Base-by-base conservation (phyloP, 2,113 vertebrate species). In the Orycteropus afer region DNA sequence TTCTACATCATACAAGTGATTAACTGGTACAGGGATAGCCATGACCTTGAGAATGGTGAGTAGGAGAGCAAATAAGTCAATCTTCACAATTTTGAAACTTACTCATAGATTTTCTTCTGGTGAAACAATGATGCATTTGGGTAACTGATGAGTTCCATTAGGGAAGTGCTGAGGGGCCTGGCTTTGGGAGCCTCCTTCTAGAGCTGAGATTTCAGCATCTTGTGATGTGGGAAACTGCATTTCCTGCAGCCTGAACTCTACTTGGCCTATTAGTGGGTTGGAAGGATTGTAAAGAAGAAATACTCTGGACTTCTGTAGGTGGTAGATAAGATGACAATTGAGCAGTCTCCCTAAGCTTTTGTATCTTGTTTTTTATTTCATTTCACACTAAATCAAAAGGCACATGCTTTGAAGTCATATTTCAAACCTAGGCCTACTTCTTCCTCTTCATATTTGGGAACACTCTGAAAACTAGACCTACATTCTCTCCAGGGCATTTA, bases 81-180 rank as follows among this genome's bases (percentile, higher is more conserved):
- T 20, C n/a, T 32, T 77, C 74, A 49, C 40, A n/a, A 79, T 55
- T 29, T 69, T 86, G 81, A 51, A 77, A 32, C 34, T 57, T 78
- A 14, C 4, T 76, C 63, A 73, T 78, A 40, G 18, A 7, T 15
- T 83, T 29, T 86, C 13, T 77, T 96, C 85, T 63, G 23, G 49
- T 25, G 47, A 57, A 79, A 45, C 32, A 51, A 49, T 27, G 42
- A n/a, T 25, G 18, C 7, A 7, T n/a, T 67, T 63, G 49, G 10
- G n/a, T 22, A 7, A 22, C 4, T 22, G 10, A 25, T 3, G 2
- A 22, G 10, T 15, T 7, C 25, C 32, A 5, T 0, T 12, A 45
- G 34, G 40, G 51, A 73, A 20, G 32, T 12, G 34, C 22, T 13
- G n/a, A 53, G 29, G n/a, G 4, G 13, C 0, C 4, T 61, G 57